These are phyloP conservation scores for Ladona fulva DNA, from an alignment of 1,140 invertebrate species.

Conservation along the genomic window DNA sequence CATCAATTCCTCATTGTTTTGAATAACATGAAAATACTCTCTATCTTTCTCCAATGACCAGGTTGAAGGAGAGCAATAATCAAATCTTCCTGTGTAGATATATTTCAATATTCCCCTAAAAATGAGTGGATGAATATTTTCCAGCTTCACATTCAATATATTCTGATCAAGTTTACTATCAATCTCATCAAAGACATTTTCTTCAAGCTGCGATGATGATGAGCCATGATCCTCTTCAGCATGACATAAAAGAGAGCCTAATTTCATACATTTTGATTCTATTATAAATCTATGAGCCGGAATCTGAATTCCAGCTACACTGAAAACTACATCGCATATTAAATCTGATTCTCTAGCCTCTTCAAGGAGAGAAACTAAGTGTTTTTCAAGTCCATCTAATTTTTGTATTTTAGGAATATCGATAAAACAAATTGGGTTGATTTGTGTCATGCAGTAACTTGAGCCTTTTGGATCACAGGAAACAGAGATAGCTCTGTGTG, in stretches of 20 bases:
- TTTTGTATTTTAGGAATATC: constrained; percentile 43
- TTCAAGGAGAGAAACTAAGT: constrained; percentile 46
- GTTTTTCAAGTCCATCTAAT: constrained; percentile 38
- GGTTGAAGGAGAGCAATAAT: constrained; percentile 44
- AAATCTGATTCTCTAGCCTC: constrained; percentile 48
- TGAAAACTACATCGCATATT: constrained; percentile 57
- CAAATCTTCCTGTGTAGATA: constrained; percentile 58
- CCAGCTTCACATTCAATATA: constrained; percentile 31
- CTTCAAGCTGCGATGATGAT: constrained; percentile 22
- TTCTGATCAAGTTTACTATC: not conserved
- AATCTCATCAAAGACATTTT: constrained; percentile 21
- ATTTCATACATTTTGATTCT: constrained; percentile 39
- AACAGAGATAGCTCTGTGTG: constrained; percentile 53
- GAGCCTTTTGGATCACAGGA: constrained; percentile 53
- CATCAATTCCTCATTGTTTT: not conserved
- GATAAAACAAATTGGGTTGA: constrained; percentile 33
- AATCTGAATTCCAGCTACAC: constrained; percentile 36
- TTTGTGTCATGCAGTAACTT: constrained; percentile 63
- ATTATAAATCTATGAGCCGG: constrained; percentile 62
- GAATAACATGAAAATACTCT: not conserved
- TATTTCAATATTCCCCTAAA: constrained; percentile 54
- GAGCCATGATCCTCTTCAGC: not conserved
- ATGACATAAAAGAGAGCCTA: not conserved
- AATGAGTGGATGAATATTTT: constrained; percentile 46
- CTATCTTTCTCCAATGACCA: constrained; percentile 22